Evolutionary conservation across 92 coral and sea anemone species (phyloP).

Genomic region (Heteractis magnifica): DNA sequence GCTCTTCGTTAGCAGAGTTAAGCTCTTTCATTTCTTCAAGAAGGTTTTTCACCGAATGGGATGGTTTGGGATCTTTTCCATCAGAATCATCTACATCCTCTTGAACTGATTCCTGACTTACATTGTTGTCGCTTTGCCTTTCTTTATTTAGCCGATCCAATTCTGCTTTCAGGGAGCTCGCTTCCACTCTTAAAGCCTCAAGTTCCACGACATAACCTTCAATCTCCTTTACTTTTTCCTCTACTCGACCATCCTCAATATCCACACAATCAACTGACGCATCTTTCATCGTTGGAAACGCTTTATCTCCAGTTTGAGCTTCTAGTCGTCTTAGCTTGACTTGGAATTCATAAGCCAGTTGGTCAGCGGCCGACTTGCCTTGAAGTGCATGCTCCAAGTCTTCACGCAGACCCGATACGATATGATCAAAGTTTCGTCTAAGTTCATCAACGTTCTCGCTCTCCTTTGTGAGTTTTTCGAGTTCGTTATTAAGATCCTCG

Average conservation of each 20-base stretch:
- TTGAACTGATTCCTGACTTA: neutral
- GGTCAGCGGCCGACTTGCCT: constrained; percentile 73
- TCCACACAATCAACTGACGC: constrained; percentile 38
- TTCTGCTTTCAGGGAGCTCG: constrained; percentile 39
- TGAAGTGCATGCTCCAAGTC: constrained; percentile 75
- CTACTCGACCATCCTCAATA: neutral
- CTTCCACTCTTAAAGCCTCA: constrained; percentile 41
- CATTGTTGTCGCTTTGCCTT: neutral
- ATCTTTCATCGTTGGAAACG: constrained; percentile 24
- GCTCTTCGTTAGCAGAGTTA: constrained; percentile 71
- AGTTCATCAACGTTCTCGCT: constrained; percentile 68
- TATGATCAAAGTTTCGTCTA: constrained; percentile 74
- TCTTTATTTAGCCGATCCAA: constrained; percentile 25
- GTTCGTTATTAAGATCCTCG: constrained; percentile 28
- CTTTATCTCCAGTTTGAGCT: constrained; percentile 20
- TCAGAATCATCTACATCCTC: neutral
- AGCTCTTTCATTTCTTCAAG: constrained; percentile 71
- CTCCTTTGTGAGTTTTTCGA: constrained; percentile 43
- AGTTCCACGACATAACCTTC: constrained; percentile 41
- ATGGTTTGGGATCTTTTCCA: neutral
- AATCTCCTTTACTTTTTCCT: constrained; percentile 48
- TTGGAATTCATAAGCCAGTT: constrained; percentile 73
- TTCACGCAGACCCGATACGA: constrained; percentile 85
- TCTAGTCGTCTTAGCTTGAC: constrained; percentile 44
- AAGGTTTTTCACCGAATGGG: constrained; percentile 17